Evolutionary conservation across 1,140 invertebrate species (phyloP).

Genomic region (Ladona fulva): DNA sequence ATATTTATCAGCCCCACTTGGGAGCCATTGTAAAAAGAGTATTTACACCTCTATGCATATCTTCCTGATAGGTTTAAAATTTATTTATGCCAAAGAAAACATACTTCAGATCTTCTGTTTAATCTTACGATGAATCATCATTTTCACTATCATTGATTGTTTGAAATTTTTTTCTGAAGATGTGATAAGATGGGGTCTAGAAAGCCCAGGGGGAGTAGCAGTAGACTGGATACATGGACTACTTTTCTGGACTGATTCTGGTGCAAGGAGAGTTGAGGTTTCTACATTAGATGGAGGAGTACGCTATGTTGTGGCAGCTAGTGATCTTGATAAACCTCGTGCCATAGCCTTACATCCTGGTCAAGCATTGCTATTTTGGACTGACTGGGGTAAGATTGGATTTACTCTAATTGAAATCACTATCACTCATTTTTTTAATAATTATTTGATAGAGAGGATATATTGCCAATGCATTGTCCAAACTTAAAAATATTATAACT

Average conservation of each 20-base stretch:
- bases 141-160: background rate
- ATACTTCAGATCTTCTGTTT: no score
- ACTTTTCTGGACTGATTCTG: constrained; percentile 80
- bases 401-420: no score
- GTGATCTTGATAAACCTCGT: constrained; percentile 69
- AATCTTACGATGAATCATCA: background rate
- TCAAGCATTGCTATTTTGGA: constrained; percentile 77
- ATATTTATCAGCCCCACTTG: no score
- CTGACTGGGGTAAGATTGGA: constrained; percentile 68
- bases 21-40: no score
- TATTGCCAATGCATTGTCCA: no score
- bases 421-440: background rate
- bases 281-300: constrained; percentile 62
- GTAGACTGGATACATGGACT: constrained; percentile 80
- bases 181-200: constrained; percentile 67
- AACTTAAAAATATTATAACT: no score
- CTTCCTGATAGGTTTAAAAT: no score
- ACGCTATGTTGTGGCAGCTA: constrained; percentile 57
- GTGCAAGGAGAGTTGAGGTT: constrained; percentile 70
- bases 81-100: no score
- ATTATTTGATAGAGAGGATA: background rate
- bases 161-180: constrained; percentile 36
- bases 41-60: no score
- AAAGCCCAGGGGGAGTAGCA: constrained; percentile 67
- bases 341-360: constrained; percentile 76